phyloP scores from a whole-genome alignment of 2,888 invertebrate genomes.

The Ypsolopha scabrella region DNA sequence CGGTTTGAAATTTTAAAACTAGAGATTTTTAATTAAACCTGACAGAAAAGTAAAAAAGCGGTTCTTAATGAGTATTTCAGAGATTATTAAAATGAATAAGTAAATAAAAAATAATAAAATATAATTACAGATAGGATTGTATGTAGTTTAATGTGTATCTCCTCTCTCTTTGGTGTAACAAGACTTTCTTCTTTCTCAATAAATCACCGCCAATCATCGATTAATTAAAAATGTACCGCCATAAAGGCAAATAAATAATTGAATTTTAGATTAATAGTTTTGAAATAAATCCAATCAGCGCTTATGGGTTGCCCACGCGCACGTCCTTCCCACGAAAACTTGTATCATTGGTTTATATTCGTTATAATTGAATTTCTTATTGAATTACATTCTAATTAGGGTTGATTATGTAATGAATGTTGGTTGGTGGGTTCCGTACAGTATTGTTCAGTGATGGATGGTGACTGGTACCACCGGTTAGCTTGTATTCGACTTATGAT shows the following conservation, averaged over 20 bases:
- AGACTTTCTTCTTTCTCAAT: constrained; percentile 30
- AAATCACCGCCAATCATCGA: constrained; percentile 31
- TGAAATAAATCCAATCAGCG: constrained; percentile 19
- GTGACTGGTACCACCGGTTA: constrained; percentile 14
- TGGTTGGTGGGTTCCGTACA: constrained; percentile 12
- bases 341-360: constrained; percentile 4
- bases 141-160: too few species aligned
- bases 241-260: constrained; percentile 26
- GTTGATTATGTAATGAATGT: constrained; percentile 43
- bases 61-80: too few species aligned
- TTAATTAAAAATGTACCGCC: constrained; percentile 23
- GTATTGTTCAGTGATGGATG: constrained; percentile 10
- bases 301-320: constrained; percentile 10
- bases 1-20: too few species aligned
- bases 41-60: too few species aligned
- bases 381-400: constrained; percentile 55
- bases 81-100: too few species aligned
- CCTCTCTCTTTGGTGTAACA: not conserved
- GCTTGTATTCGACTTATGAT: constrained; percentile 32
- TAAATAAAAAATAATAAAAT: too few species aligned
- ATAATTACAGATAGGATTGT: too few species aligned
- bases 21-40: too few species aligned
- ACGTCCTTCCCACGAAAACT: constrained; percentile 27
- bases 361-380: constrained; percentile 42
- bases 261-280: constrained; percentile 58